Percentiles rank a stretch among this genome's conserved stretches.
phyloP scores from a whole-genome alignment of 2,113 vertebrate species.

The Leptobrachium leishanense region DNA sequence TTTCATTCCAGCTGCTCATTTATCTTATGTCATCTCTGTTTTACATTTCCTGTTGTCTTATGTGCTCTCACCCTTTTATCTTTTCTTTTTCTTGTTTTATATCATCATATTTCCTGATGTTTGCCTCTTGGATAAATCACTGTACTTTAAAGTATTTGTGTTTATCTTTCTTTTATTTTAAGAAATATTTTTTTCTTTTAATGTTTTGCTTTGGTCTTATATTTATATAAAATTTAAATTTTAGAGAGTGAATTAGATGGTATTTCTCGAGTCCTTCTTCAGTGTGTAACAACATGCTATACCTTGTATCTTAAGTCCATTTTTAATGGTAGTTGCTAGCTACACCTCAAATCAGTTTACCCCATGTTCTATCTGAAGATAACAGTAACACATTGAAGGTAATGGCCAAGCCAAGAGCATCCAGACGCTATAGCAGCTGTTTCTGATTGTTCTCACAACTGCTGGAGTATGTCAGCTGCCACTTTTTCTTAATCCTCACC shows the following conservation, averaged over 20 bases:
- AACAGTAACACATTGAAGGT: neutral
- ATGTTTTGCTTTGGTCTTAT: too few relatives aligned
- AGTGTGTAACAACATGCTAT: too few relatives aligned
- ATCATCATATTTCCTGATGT: slow-evolving; percentile 11
- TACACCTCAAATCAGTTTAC: neutral
- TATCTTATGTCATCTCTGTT: slow-evolving; percentile 29
- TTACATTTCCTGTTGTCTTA: slow-evolving; percentile 30
- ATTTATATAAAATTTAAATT: too few relatives aligned
- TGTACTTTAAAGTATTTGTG: neutral
- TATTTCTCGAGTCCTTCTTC: too few relatives aligned
- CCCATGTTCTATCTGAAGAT: neutral
- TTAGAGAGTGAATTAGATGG: too few relatives aligned
- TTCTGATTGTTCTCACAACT: slow-evolving; percentile 10
- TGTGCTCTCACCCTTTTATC: neutral
- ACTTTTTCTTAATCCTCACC: slow-evolving; percentile 31
- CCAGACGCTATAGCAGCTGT: slow-evolving; percentile 3
- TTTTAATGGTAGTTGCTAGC: neutral
- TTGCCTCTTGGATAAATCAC: neutral
- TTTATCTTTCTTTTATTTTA: neutral
- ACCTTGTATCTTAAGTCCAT: neutral
- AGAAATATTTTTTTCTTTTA: too few relatives aligned
- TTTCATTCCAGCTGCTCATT: slow-evolving; percentile 3
- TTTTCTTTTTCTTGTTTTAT: neutral
- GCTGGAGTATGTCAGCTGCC: slow-evolving; percentile 27
- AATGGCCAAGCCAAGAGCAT: neutral